phyloP scores from a whole-genome alignment of 2,888 invertebrate species.

The Epinotia nisella region DNA sequence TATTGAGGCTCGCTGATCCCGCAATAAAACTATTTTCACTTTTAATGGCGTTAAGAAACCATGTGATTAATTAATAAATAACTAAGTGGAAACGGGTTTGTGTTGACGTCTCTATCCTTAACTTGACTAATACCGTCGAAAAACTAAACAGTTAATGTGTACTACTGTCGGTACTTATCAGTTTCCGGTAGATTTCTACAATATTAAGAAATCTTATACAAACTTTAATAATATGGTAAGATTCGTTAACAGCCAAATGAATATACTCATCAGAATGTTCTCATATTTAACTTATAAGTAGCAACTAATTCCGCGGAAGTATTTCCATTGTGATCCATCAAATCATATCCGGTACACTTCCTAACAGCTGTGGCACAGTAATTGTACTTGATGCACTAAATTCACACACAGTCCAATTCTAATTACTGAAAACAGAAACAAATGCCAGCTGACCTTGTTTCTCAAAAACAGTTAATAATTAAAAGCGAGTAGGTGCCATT shows the following conservation, averaged over 20 bases:
- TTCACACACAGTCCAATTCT: conserved; percentile 33
- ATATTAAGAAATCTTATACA: too few relatives aligned
- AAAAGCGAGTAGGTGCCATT: conserved; percentile 43
- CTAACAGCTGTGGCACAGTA: conserved; percentile 18
- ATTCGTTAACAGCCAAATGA: too few relatives aligned
- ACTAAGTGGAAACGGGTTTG: not conserved
- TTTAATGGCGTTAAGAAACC: not conserved
- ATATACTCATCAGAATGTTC: too few relatives aligned
- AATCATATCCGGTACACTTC: conserved; percentile 15
- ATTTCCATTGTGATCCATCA: not conserved
- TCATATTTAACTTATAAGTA: too few relatives aligned
- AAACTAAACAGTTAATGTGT: too few relatives aligned
- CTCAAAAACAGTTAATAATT: conserved; percentile 42
- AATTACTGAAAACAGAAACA: conserved; percentile 38
- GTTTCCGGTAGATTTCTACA: not conserved
- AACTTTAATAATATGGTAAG: too few relatives aligned
- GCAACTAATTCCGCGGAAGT: not conserved
- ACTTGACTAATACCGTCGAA: too few relatives aligned
- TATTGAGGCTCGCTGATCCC: too few relatives aligned
- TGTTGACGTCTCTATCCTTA: too few relatives aligned
- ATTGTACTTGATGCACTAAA: conserved; percentile 4
- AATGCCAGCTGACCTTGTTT: conserved; percentile 43
- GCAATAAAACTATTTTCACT: too few relatives aligned
- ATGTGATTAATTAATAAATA: not conserved
- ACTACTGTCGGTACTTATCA: not conserved